Evolutionary conservation across 2,888 invertebrate genomes (phyloP).

Genomic region (Habrosyne pyritoides): DNA sequence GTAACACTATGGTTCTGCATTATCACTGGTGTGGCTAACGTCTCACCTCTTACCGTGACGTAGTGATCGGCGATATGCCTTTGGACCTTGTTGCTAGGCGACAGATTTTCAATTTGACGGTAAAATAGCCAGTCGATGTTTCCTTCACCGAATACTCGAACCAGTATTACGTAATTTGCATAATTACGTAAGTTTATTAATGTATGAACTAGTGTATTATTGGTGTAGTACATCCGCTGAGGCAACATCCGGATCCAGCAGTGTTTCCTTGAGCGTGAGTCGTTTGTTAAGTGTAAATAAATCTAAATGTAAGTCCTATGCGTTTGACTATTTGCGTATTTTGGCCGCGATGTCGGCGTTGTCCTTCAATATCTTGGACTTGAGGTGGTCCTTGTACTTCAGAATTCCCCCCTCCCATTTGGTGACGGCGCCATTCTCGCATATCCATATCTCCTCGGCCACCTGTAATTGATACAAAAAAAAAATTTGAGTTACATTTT

Average conservation of each 20-base stretch:
- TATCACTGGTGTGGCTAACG: background rate
- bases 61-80: too few relatives aligned
- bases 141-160: too few relatives aligned
- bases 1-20: background rate
- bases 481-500: too few relatives aligned
- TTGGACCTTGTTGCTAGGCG: too few relatives aligned
- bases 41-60: background rate
- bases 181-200: too few relatives aligned
- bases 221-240: background rate
- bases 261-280: background rate
- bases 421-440: conserved; percentile 97
- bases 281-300: conserved; percentile 22
- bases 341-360: conserved; percentile 80
- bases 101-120: too few relatives aligned
- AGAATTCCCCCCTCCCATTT: conserved; percentile 99
- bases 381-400: conserved; percentile 97
- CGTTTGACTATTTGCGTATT: conserved; percentile 67
- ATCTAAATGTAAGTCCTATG: conserved; percentile 24
- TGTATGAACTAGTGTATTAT: background rate
- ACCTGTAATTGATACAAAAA: too few relatives aligned
- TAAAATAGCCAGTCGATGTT: too few relatives aligned
- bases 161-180: too few relatives aligned
- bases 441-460: conserved; percentile 99
- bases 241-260: background rate
- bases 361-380: conserved; percentile 92